Evolutionary conservation across 2,113 vertebrate genomes (phyloP).

Genomic region (Mola mola): DNA sequence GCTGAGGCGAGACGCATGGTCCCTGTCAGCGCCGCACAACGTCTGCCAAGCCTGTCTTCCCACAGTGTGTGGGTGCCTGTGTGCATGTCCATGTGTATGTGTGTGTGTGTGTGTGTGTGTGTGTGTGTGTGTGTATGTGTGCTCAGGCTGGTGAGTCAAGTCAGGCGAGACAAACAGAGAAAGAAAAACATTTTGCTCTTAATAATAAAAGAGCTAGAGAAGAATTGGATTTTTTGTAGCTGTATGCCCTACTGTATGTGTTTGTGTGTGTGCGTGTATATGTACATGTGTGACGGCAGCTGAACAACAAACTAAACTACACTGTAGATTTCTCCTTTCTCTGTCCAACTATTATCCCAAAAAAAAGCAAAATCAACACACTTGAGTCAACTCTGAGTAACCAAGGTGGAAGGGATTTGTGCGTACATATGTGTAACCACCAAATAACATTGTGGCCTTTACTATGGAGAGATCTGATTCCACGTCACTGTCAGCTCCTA

Average conservation of each 20-base stretch:
- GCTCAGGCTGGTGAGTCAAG: neutral
- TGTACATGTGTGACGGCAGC: no score
- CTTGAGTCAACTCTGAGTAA: neutral
- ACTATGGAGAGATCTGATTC: no score
- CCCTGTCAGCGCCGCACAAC: constrained; percentile 50
- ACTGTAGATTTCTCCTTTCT: no score
- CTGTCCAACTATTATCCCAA: no score
- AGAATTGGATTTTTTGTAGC: no score
- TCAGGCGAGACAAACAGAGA: constrained; percentile 19
- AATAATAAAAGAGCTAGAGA: neutral
- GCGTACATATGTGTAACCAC: neutral
- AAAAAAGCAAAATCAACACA: constrained; percentile 12
- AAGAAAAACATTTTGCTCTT: neutral
- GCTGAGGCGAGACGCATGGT: constrained; percentile 67
- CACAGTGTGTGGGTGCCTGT: constrained; percentile 14
- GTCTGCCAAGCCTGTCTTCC: constrained; percentile 44
- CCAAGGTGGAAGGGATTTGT: neutral
- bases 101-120: no score
- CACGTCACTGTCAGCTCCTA: no score
- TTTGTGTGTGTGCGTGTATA: neutral
- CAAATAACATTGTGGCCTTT: no score
- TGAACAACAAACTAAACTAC: no score
- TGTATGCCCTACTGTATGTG: no score
- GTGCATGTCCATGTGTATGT: constrained; percentile 2
- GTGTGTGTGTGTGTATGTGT: no score